Evolutionary conservation across 2,888 invertebrate genomes (phyloP), one percentile per base, ranked within the genome.

Genomic region (Pheosia gnoma): DNA sequence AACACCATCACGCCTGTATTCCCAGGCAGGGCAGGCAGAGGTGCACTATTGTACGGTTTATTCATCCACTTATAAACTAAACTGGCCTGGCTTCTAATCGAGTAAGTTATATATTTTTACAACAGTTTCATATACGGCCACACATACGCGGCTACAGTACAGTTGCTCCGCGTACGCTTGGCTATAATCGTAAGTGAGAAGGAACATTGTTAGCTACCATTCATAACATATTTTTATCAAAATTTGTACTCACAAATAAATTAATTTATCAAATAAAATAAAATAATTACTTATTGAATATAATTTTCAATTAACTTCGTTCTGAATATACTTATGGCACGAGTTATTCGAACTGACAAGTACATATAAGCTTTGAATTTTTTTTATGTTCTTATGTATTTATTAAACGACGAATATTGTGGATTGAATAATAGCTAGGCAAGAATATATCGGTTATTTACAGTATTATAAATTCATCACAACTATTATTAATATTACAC

Each of bases 371-470:
- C n/a, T 49, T 13, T 51, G 3, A 25, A 51, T 47, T 7, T 52
- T 8, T 4, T 1, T 52, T 52, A n/a, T 1, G 0, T n/a, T 9
- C 11, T 4, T n/a, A 47, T 51, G 25, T 25, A 57, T 3, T 53
- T 11, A 1, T 7, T 11, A 4, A 7, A 11, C 4, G 25, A 11
- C 11, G 25, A 11, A 39, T 53, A 36, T 10, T 25, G 54, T 38
- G 61, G 47, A 58, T 8, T 49, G 8, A 38, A 47, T 38, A 51
- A 61, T 43, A 59, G 51, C 37, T 62, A 65, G 70, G 66, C 66
- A 72, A 68, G 70, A 68, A 60, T 70, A 61, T 62, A 38, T 60
- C 45, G 58, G 53, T 55, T 67, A 72, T 61, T 62, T 65, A 70
- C 58, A 69, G 63, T 54, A 47, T 53, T 62, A 62, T 49, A 43